phyloP scores from a whole-genome alignment of 2,888 invertebrate genomes.

The Eupithecia dodoneata region DNA sequence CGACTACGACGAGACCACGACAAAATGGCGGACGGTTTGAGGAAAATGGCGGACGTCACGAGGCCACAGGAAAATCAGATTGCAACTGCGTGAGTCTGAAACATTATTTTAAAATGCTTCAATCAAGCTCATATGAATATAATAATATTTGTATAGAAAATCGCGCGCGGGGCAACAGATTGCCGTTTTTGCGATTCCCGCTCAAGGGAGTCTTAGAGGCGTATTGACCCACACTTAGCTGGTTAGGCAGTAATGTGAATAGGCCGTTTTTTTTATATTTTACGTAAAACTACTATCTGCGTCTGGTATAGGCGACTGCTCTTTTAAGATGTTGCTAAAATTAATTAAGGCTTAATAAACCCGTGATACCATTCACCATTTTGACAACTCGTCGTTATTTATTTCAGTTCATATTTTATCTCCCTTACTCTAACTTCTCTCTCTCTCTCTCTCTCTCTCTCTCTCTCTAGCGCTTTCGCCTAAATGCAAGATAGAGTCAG shows the following conservation, averaged over 20 bases:
- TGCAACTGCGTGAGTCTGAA: conserved; percentile 35
- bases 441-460: not conserved
- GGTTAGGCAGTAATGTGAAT: not conserved
- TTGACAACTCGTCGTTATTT: not conserved
- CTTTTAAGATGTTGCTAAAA: not conserved
- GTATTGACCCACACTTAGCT: conserved; percentile 11
- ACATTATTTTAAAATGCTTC: not conserved
- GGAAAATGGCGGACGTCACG: conserved; percentile 28
- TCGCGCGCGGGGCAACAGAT: conserved; percentile 13
- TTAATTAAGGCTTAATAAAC: not conserved
- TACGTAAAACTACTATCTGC: not conserved
- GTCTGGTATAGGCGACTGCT: not conserved
- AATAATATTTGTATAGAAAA: not conserved
- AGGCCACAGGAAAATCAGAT: not conserved
- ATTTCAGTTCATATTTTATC: not conserved
- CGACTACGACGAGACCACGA: conserved; percentile 6
- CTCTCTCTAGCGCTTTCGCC: not conserved
- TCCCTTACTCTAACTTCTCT: not conserved
- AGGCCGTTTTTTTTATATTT: not conserved
- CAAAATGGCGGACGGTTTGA: conserved; percentile 14
- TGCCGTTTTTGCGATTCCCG: not conserved
- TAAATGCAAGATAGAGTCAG: not conserved
- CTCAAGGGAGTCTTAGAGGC: not conserved
- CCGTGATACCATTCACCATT: not conserved
- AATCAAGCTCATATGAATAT: not conserved